Base-by-base conservation (phyloP, 2,113 vertebrate species). In the Catharus bicknelli region DNA sequence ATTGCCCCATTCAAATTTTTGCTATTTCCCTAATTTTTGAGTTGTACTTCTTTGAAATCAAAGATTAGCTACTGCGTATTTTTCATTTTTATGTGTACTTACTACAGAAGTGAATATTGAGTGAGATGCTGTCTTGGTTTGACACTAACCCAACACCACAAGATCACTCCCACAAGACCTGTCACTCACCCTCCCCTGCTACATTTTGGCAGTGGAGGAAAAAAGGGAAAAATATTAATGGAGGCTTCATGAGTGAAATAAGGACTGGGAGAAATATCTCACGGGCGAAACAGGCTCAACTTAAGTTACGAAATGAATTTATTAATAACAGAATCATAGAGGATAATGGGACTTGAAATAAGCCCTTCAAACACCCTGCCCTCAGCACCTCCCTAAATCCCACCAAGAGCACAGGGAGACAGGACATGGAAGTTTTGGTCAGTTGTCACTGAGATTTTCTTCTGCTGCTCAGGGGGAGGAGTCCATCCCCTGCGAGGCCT, bases 1-100 rank as follows among this genome's bases (percentile, higher is more conserved):
- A 2, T 19, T 21, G 2, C 3, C 4, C 34, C 1, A 1, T 53
- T 66, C 1, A 32, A 25, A 8, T 27, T 68, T 80, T 55, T 87
- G 3, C 9, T 59, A 10, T 66, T 82, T 55, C 2, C 10, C 7
- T 57, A 11, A 38, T 48, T 74, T 66, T 78, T 30, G 4, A 29
- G 48, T 16, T 17, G 4, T 51, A 2, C 5, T 58, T 7, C 13
- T 73, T 67, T 94, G 17, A 82, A 90, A 64, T 78, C 25, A 73
- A 83, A 54, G 10, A 45, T 8, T 29, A 68, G 1, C 13, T 53
- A 27, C 15, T 27, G 4, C 2, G 4, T 30, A 6, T 25, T 66
- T 84, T 69, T 68, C 3, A 11, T 62, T 57, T 59, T 3, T 50
- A 4, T 62, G 4, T 67, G 4, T 38, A 8, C 9, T 21, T 70